These are phyloP conservation scores for Enteromius fasciolatus DNA, from an alignment of 2,797 vertebrate genomes.

Conservation along the genomic window DNA sequence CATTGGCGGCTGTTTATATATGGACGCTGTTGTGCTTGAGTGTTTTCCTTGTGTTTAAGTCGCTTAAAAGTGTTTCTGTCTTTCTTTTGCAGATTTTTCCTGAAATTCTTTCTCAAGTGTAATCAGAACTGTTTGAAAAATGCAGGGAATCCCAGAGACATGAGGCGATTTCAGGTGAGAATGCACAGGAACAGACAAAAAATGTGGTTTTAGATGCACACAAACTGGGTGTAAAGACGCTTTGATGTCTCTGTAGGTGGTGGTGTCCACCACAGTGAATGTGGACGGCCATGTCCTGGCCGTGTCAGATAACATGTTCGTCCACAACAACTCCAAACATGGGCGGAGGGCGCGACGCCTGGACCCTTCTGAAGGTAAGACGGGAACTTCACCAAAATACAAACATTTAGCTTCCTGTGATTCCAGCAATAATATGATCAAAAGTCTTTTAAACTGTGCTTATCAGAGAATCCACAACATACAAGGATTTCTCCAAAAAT, in stretches of 20 bases:
- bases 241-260: conserved; percentile 78
- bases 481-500: background rate
- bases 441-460: background rate
- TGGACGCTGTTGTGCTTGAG: background rate
- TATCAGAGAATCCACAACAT: background rate
- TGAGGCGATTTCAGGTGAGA: conserved; percentile 89
- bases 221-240: background rate
- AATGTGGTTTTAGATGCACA: background rate
- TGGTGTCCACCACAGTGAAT: conserved; percentile 92
- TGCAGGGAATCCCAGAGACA: conserved; percentile 93
- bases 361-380: conserved; percentile 92
- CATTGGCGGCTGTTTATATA: background rate
- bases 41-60: background rate
- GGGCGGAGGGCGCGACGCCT: conserved; percentile 90
- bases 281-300: conserved; percentile 93
- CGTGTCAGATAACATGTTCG: conserved; percentile 97
- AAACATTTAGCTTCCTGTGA: background rate
- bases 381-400: background rate
- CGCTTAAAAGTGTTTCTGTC: background rate
- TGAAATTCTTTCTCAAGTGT: conserved; percentile 97
- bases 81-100: conserved; percentile 82
- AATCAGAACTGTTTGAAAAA: conserved; percentile 99
- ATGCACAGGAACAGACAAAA: background rate
- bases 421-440: background rate
- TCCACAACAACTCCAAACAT: conserved; percentile 98